phyloP scores from a whole-genome alignment of 1,140 invertebrate genomes.

The Zaprionus kolodkinae region DNA sequence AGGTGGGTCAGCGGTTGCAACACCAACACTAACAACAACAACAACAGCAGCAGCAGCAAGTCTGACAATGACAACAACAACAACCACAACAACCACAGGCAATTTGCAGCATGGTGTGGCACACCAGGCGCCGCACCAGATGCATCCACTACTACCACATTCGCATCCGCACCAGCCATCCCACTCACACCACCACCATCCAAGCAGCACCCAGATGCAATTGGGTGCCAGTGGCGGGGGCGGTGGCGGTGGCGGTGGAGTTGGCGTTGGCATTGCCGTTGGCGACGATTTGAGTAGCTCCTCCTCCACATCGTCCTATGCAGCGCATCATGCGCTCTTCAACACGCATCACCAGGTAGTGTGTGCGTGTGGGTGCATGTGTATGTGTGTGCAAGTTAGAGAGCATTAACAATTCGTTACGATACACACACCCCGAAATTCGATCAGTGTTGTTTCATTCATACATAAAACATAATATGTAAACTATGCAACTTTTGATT shows the following conservation, averaged over 20 bases:
- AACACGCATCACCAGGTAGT: constrained; percentile 81
- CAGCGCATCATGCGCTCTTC: constrained; percentile 73
- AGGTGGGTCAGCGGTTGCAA: constrained; percentile 79
- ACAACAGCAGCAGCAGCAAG: constrained; percentile 51
- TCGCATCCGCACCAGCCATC: constrained; percentile 23
- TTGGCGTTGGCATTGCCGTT: constrained; percentile 32
- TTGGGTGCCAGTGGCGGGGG: constrained; percentile 14
- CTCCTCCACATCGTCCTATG: constrained; percentile 73
- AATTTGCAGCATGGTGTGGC: constrained; percentile 43
- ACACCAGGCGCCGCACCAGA: constrained; percentile 30
- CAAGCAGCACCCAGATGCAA: constrained; percentile 37
- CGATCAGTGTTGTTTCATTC: constrained; percentile 18
- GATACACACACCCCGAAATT: constrained; percentile 8
- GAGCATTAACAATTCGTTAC: constrained; percentile 34
- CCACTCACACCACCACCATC: constrained; percentile 40
- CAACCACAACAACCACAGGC: constrained; percentile 46
- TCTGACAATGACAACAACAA: constrained; percentile 62
- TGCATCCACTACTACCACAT: constrained; percentile 20
- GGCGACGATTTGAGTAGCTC: constrained; percentile 72
- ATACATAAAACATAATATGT: neutral
- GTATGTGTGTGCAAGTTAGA: constrained; percentile 34
- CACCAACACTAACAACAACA: constrained; percentile 57
- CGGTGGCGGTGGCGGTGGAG: constrained; percentile 37
- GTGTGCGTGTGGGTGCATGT: constrained; percentile 60
- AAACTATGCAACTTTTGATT: constrained; percentile 12